Percentiles rank a stretch among this genome's conserved stretches.
Evolutionary conservation across 1,140 invertebrate species (phyloP).

Genomic region (Sycobia sp.): DNA sequence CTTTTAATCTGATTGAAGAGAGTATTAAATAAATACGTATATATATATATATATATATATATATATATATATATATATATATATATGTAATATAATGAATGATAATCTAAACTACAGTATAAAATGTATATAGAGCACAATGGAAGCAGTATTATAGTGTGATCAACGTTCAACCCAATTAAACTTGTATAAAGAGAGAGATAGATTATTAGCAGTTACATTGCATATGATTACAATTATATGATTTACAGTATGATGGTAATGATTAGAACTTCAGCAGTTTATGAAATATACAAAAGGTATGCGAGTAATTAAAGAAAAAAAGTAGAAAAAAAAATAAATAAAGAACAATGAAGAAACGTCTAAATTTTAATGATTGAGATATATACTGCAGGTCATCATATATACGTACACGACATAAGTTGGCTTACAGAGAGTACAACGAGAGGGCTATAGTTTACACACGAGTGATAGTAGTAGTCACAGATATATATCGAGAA

Average conservation of each 20-base stretch:
- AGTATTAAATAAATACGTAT: too few relatives aligned
- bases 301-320: too few relatives aligned
- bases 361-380: constrained; percentile 12
- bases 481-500: constrained; percentile 33
- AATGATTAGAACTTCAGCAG: constrained; percentile 2
- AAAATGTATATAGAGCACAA: constrained; percentile 10
- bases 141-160: constrained; percentile 18
- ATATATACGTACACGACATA: too few relatives aligned
- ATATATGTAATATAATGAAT: too few relatives aligned
- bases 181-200: too few relatives aligned
- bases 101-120: constrained; percentile 4
- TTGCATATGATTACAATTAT: constrained; percentile 17
- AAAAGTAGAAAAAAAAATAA: too few relatives aligned
- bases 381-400: constrained; percentile 16
- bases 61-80: constrained; percentile 3
- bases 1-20: too few relatives aligned
- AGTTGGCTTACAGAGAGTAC: constrained; percentile 9
- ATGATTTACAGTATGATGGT: constrained; percentile 25
- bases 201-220: constrained; percentile 14
- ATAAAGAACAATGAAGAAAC: constrained; percentile 18
- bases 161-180: constrained; percentile 14
- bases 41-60: neutral
- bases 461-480: constrained; percentile 25
- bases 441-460: constrained; percentile 28
- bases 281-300: too few relatives aligned